Evolutionary conservation across 2,888 invertebrate genomes (phyloP), one percentile per base, ranked within the genome.

Genomic region (Mamestra brassicae): DNA sequence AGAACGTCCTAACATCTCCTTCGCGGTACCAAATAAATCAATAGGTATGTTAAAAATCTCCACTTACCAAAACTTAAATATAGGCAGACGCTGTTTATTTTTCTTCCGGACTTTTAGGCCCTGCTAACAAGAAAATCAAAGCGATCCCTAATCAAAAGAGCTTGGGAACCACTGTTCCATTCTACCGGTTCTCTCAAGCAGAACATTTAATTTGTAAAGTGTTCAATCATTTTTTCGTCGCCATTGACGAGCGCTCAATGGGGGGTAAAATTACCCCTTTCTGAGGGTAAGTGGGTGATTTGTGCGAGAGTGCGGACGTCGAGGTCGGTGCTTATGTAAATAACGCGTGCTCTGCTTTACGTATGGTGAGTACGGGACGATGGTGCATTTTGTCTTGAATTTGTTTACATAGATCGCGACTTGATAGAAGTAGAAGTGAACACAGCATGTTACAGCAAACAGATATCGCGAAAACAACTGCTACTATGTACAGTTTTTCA

Each of bases 181-280:
- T 77, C 34, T 47, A 57, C 64, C 61, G 71, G 38, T 64, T 76
- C 66, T 74, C 60, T 84, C 78, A 54, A 71, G 65, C 69, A 68
- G 55, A 80, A 85, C 62, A 76, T 78, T 81, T 83, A 71, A 85
- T 82, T 83, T 80, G 85, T 85, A 85, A 89, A 89, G 81, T 85
- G 88, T 84, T 75, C 84, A 84, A 81, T 88, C 82, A 87, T 89
- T 89, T 88, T 80, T 87, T 84, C 78, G 64, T 81, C 76, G 65
- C 75, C 75, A 87, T 85, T 81, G 83, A 85, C 73, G 81, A 80
- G 76, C 78, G 80, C 61, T 67, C 85, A 89, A 87, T 84, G 84
- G 76, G 80, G 78, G 79, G 78, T 84, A 74, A 89, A 89, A 87
- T 89, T 85, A 88, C 85, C 87, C 85, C 85, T 85, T 81, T 83